Percentiles rank a stretch among this genome's conserved stretches.
phyloP scores from a whole-genome alignment of 2,888 invertebrate species.

The Andricus quercusramuli region DNA sequence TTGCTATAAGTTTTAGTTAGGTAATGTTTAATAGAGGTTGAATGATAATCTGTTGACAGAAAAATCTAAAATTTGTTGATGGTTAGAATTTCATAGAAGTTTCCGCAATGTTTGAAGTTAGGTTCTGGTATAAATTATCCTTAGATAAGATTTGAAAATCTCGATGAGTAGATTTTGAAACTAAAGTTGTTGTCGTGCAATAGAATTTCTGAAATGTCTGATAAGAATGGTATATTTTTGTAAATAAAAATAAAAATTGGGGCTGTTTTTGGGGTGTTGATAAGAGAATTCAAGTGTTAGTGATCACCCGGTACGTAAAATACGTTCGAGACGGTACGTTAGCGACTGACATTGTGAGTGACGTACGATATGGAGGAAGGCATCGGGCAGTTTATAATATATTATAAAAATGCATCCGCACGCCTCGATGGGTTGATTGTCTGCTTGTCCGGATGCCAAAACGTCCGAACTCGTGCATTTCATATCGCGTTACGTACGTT shows the following conservation, averaged over 20 bases:
- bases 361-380: constrained; percentile 75
- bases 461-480: constrained; percentile 78
- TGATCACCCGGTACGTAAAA: constrained; percentile 76
- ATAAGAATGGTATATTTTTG: too few relatives aligned
- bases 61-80: too few relatives aligned
- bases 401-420: constrained; percentile 79
- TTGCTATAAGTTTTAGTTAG: too few relatives aligned
- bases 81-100: too few relatives aligned
- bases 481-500: constrained; percentile 76
- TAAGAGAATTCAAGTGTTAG: background rate
- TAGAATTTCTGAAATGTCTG: too few relatives aligned
- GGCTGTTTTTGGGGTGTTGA: background rate
- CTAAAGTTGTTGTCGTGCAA: too few relatives aligned
- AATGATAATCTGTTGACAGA: too few relatives aligned
- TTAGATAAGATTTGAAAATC: too few relatives aligned
- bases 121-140: too few relatives aligned
- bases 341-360: constrained; percentile 77
- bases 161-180: too few relatives aligned
- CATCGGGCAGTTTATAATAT: constrained; percentile 78
- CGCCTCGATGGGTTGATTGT: constrained; percentile 79
- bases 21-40: too few relatives aligned
- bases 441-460: constrained; percentile 79
- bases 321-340: constrained; percentile 78
- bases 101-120: too few relatives aligned
- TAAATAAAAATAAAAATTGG: background rate